Evolutionary conservation across 2,797 vertebrate species (phyloP).

Genomic region (Melanotaenia nigrans): DNA sequence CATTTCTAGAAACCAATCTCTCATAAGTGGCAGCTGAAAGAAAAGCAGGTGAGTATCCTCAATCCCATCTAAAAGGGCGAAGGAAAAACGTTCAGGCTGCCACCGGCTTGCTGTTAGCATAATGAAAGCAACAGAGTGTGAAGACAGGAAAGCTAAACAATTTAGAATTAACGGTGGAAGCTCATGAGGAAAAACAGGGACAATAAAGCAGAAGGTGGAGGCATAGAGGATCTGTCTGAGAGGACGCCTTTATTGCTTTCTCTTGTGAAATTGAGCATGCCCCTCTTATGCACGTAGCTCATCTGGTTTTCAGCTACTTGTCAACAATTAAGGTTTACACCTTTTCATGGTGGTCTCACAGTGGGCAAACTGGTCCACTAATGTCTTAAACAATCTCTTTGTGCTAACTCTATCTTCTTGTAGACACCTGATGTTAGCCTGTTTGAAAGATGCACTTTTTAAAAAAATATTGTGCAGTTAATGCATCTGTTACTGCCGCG

Average conservation of each 20-base stretch:
- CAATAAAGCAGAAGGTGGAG: constrained; percentile 17
- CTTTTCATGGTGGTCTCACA: background rate
- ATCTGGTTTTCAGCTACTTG: constrained; percentile 40
- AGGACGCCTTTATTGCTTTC: constrained; percentile 61
- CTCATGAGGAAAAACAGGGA: constrained; percentile 49
- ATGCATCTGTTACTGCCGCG: too few relatives aligned
- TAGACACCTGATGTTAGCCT: background rate
- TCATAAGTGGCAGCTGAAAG: constrained; percentile 59
- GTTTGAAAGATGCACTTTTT: background rate
- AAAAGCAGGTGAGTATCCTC: constrained; percentile 66
- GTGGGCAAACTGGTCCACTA: constrained; percentile 1
- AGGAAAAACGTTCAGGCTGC: constrained; percentile 49
- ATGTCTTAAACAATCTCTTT: constrained; percentile 2
- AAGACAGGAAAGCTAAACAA: constrained; percentile 60
- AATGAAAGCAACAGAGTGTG: constrained; percentile 70
- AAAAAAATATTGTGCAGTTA: background rate
- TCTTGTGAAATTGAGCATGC: constrained; percentile 72
- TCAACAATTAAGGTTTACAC: constrained; percentile 27
- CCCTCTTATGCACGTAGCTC: constrained; percentile 40
- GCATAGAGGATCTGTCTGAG: constrained; percentile 48
- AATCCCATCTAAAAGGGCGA: constrained; percentile 54
- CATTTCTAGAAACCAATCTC: constrained; percentile 77
- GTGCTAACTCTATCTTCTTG: background rate
- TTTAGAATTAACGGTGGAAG: constrained; percentile 65
- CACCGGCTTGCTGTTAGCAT: constrained; percentile 62